Base-by-base conservation (phyloP, 37 sponge, comb jelly and placozoan genomes). In the Crambe crambe region DNA sequence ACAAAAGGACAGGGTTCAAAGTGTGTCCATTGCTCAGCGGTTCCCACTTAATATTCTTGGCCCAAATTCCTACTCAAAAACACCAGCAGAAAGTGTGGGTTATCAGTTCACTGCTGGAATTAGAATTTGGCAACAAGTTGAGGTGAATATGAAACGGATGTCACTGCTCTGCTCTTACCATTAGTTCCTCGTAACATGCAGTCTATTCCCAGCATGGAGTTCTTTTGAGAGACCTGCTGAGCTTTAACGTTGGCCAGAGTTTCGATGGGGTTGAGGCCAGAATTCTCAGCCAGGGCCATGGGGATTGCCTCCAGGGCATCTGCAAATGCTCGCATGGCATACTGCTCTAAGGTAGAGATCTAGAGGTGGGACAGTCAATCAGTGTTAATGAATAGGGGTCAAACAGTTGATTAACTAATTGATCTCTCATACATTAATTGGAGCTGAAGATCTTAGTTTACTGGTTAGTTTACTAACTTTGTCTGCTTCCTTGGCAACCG, bases 201-300 rank as follows among this genome's bases (percentile, higher is more conserved):
- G 89, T 98, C 99, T 23, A 98, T 85, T 10, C 99, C 99, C 9
- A 98, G 94, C 12, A 83, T 58, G 2, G 96, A 80, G 72, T 91
- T 90, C 23, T 86, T 83, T 79, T 93, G 89, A 29, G 80, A 70
- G 25, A 93, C 38, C 83, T 98, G 99, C 76, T 85, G 79, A 0
- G 94, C 77, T 67, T 98, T 98, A 32, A 98, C 88, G 23, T 93
- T 68, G 31, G 99, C 91, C 34, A 98, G 80, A 10, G 91, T 90
- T 43, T 85, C 62, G 62, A 98, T 93, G 22, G 99, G 96, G 65
- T 83, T 80, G 17, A 95, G 83, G 0, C 99, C 99, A 36, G 99
- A 95, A 85, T 98, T 98, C 81, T 95, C 96, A 0, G 99, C 96
- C 27, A 98, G 84, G 0, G 99, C 96, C 94, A 98, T 83, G 0